Percentiles rank a stretch among this genome's conserved stretches.
Evolutionary conservation across 2,113 vertebrate genomes (phyloP).

Genomic region (Piaya cayana): DNA sequence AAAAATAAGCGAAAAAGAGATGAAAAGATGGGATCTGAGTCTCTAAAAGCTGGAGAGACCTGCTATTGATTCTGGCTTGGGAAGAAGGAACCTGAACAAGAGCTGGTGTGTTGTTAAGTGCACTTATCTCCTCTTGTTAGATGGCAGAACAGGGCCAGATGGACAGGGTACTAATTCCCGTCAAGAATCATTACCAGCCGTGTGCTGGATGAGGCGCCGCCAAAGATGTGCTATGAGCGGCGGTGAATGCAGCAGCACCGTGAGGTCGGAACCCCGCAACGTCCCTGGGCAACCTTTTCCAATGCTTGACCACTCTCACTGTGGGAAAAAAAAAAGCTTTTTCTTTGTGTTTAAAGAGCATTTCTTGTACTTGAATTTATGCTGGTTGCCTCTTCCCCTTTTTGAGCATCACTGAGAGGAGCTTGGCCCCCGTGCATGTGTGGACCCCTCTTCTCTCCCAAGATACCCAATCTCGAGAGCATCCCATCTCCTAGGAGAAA

Average conservation of each 20-base stretch:
- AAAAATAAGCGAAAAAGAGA: neutral
- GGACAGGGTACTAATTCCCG: neutral
- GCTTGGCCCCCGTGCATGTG: fast-evolving
- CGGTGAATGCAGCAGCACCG: neutral
- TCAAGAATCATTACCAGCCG: neutral
- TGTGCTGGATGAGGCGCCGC: neutral
- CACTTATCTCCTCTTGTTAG: neutral
- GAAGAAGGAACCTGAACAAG: slow-evolving; percentile 32
- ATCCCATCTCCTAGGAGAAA: neutral
- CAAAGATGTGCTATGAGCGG: neutral
- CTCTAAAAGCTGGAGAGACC: slow-evolving; percentile 56
- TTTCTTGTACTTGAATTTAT: neutral
- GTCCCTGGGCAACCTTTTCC: neutral
- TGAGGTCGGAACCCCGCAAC: fast-evolving
- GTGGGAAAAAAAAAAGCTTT: neutral
- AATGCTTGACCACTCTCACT: neutral
- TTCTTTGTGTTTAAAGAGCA: neutral
- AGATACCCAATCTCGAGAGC: neutral
- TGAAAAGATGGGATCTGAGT: slow-evolving; percentile 53
- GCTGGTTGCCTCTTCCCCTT: neutral
- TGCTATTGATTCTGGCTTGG: slow-evolving; percentile 46
- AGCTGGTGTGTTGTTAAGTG: slow-evolving; percentile 20
- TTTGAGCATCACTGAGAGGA: neutral
- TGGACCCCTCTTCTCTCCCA: neutral
- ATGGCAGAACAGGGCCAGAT: neutral